phyloP scores from a whole-genome alignment of 2,888 invertebrate species.

The Lasioglossum malachurum region DNA sequence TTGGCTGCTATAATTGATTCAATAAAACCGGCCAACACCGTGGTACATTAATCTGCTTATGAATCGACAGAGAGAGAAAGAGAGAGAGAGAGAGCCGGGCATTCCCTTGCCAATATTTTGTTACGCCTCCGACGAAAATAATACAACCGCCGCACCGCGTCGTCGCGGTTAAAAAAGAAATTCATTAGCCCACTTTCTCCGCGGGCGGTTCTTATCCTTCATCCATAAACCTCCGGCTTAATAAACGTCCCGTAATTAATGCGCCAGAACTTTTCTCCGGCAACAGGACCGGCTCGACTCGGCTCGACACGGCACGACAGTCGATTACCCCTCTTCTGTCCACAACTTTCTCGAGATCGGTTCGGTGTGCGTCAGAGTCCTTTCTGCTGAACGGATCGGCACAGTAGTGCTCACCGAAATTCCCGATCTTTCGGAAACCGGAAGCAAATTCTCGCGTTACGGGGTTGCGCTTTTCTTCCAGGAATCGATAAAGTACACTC shows the following conservation, averaged over 20 bases:
- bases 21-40: background rate
- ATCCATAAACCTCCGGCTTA: slow-evolving; percentile 6
- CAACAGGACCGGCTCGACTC: slow-evolving; percentile 6
- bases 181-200: slow-evolving; percentile 23
- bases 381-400: slow-evolving; percentile 56
- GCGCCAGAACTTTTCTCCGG: slow-evolving; percentile 30
- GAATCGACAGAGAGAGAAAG: background rate
- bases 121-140: slow-evolving; percentile 20
- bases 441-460: background rate
- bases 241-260: slow-evolving; percentile 32
- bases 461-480: background rate
- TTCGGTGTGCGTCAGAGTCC: slow-evolving; percentile 42
- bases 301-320: background rate
- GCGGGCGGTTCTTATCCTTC: background rate
- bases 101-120: background rate
- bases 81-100: background rate
- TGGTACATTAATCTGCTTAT: background rate
- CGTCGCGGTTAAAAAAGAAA: slow-evolving; percentile 5
- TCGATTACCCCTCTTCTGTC: slow-evolving; percentile 15
- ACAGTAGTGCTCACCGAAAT: background rate
- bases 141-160: background rate
- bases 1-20: background rate
- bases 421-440: background rate
- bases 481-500: too few relatives aligned
- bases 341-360: slow-evolving; percentile 46